Evolutionary conservation across 2,888 invertebrate genomes (phyloP).

Genomic region (Polymixis flavicincta): DNA sequence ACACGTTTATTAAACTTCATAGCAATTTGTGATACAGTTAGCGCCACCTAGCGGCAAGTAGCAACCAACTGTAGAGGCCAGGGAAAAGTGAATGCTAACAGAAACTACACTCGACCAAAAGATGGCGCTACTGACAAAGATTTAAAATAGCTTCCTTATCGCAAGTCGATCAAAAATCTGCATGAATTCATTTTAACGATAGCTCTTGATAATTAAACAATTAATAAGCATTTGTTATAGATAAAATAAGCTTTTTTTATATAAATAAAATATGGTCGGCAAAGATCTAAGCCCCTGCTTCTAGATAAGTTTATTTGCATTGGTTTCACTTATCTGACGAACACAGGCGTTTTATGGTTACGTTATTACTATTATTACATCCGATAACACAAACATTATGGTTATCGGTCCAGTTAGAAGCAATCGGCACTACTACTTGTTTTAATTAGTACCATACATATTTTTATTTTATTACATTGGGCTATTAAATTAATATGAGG

Average conservation of each 20-base stretch:
- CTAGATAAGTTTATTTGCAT: not conserved
- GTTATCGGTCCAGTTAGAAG: not conserved
- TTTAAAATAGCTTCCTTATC: not conserved
- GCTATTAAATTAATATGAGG: constrained; percentile 17
- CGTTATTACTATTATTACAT: not conserved
- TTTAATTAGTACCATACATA: not conserved
- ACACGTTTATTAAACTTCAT: not conserved
- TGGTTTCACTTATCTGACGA: not conserved
- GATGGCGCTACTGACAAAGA: constrained; percentile 57
- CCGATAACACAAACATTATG: constrained; percentile 4
- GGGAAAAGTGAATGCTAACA: not conserved
- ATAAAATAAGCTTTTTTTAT: not conserved
- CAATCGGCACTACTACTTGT: constrained; percentile 7
- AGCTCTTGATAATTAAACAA: not conserved
- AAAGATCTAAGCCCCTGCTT: constrained; percentile 2
- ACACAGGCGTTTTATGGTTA: constrained; percentile 8
- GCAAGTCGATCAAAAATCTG: not conserved
- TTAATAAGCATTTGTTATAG: no score
- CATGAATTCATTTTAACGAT: not conserved
- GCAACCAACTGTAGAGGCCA: not conserved
- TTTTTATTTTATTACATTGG: constrained; percentile 9
- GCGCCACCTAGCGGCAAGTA: constrained; percentile 61
- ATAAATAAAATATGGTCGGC: not conserved
- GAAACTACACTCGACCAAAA: constrained; percentile 16
- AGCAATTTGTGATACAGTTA: constrained; percentile 14